phyloP scores from a whole-genome alignment of 2,888 invertebrate species.

The Stenodera caucasica region DNA sequence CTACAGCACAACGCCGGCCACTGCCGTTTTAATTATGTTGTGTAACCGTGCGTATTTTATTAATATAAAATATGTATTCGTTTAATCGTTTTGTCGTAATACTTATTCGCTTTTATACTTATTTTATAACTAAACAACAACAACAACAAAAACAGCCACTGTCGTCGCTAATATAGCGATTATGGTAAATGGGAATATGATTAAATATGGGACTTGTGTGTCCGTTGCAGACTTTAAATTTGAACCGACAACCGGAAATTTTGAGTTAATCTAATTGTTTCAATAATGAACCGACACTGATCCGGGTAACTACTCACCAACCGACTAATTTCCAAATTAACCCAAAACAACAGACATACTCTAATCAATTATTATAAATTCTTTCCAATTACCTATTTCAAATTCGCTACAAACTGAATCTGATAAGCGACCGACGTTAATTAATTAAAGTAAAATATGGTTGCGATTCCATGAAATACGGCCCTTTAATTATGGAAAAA shows the following conservation, averaged over 20 bases:
- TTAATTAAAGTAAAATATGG: too few relatives aligned
- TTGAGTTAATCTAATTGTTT: constrained; percentile 25
- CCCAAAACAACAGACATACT: not conserved
- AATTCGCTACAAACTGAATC: too few relatives aligned
- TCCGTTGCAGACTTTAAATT: constrained; percentile 20
- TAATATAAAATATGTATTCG: constrained; percentile 52
- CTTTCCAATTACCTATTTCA: too few relatives aligned
- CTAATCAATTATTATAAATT: too few relatives aligned
- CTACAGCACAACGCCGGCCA: constrained; percentile 50
- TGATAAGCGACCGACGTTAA: too few relatives aligned
- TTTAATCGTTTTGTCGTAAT: constrained; percentile 1
- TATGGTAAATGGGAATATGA: not conserved
- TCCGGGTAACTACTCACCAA: not conserved
- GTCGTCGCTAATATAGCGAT: not conserved
- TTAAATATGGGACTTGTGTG: constrained; percentile 21
- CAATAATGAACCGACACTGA: constrained; percentile 4
- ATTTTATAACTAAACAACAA: not conserved
- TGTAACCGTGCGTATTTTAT: constrained; percentile 55
- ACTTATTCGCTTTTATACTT: too few relatives aligned
- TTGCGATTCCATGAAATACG: too few relatives aligned
- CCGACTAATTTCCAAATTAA: not conserved
- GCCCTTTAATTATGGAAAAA: too few relatives aligned
- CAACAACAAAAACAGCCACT: constrained; percentile 8
- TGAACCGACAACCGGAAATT: constrained; percentile 25
- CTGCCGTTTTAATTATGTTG: constrained; percentile 54